phyloP scores from a whole-genome alignment of 2,113 vertebrate genomes.

The Dermatemys mawii region DNA sequence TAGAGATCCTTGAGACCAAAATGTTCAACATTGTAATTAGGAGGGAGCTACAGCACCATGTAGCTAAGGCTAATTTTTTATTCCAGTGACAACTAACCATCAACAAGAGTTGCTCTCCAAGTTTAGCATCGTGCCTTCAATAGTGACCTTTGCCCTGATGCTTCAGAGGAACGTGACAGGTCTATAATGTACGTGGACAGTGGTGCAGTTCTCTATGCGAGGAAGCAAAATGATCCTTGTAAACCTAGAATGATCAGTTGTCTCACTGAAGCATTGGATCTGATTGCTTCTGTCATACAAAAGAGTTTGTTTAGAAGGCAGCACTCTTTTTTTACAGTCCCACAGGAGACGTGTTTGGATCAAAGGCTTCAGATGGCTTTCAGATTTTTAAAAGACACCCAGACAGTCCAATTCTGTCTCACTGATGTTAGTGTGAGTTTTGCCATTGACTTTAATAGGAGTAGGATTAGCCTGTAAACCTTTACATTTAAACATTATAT shows the following conservation, averaged over 20 bases:
- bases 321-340: constrained; percentile 19
- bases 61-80: not conserved
- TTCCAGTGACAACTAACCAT: not conserved
- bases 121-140: not conserved
- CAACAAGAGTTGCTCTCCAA: not conserved
- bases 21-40: not conserved
- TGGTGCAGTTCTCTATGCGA: constrained; percentile 45
- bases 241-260: not conserved
- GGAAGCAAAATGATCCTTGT: constrained; percentile 17
- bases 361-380: not conserved
- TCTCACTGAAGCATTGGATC: constrained; percentile 29
- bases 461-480: not conserved
- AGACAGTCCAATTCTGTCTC: not conserved
- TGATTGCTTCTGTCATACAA: constrained; percentile 48
- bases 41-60: not conserved
- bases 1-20: not conserved
- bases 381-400: not conserved
- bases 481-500: no score
- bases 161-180: constrained; percentile 11
- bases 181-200: constrained; percentile 44
- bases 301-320: constrained; percentile 26
- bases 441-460: not conserved
- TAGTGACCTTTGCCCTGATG: not conserved
- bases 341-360: constrained; percentile 14
- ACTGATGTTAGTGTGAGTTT: not conserved